Evolutionary conservation across 2,888 invertebrate genomes (phyloP).

Genomic region (Ormyrus pomaceus): DNA sequence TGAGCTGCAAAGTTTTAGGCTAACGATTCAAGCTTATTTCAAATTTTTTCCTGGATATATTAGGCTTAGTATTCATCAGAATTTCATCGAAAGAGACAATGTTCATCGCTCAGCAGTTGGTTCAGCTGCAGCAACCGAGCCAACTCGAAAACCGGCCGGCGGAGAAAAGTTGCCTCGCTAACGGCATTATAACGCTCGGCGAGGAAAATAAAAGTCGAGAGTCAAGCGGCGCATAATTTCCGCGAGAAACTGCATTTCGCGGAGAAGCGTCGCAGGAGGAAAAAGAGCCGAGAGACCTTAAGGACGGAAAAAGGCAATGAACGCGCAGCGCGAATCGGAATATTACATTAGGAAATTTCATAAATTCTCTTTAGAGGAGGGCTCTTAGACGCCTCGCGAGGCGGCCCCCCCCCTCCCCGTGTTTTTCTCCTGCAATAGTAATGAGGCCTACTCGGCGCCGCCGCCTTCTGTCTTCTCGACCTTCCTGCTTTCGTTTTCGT

Average conservation of each 20-base stretch:
- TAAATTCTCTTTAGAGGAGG: conserved; percentile 73
- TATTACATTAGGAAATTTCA: conserved; percentile 75
- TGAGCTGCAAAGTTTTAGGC: no score
- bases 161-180: no score
- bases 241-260: conserved; percentile 32
- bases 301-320: neutral
- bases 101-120: no score
- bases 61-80: no score
- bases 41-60: no score
- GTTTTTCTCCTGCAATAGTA: conserved; percentile 74
- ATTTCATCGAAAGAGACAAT: no score
- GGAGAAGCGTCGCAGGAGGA: neutral
- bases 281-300: conserved; percentile 25
- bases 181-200: neutral
- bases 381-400: conserved; percentile 66
- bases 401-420: conserved; percentile 66
- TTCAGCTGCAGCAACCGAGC: no score
- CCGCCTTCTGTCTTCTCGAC: neutral
- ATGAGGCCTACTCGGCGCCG: conserved; percentile 61
- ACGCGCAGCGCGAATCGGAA: conserved; percentile 66
- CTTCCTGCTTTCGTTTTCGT: no score
- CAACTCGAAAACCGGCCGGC: no score
- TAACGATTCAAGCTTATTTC: no score
- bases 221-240: conserved; percentile 16
- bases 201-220: neutral